These are phyloP conservation scores for Silurus meridionalis DNA, from an alignment of 2,113 vertebrate genomes.

Conservation along the genomic window DNA sequence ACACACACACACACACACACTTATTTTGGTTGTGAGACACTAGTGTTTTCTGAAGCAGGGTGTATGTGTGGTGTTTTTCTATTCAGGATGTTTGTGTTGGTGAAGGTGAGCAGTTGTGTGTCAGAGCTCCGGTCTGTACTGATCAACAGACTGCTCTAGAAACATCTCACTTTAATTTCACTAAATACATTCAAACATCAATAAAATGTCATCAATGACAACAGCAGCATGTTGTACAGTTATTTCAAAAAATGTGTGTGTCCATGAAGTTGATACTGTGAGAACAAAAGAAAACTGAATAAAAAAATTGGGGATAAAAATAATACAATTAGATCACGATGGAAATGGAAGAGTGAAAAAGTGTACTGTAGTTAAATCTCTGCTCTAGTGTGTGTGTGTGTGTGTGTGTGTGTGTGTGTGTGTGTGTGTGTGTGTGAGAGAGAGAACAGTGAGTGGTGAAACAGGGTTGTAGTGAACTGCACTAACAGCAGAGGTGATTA, in stretches of 20 bases:
- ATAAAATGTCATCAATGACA: constrained; percentile 45
- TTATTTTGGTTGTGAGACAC: constrained; percentile 43
- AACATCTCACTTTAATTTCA: constrained; percentile 33
- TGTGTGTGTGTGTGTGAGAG: too few species aligned
- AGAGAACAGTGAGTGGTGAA: too few species aligned
- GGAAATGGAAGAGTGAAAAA: too few species aligned
- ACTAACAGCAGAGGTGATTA: too few species aligned
- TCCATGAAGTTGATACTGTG: too few species aligned
- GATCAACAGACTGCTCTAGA: constrained; percentile 20
- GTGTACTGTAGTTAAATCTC: too few species aligned
- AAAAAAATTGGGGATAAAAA: too few species aligned
- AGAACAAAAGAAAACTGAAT: too few species aligned
- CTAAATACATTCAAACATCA: constrained; percentile 34
- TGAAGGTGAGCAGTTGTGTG: constrained; percentile 25
- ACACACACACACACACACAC: background rate
- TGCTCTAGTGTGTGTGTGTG: too few species aligned
- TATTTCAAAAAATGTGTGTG: background rate
- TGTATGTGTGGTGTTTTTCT: constrained; percentile 4
- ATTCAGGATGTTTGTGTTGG: constrained; percentile 36
- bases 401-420: too few species aligned
- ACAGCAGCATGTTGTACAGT: background rate
- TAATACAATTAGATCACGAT: too few species aligned
- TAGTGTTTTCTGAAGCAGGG: constrained; percentile 31
- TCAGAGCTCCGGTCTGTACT: background rate
- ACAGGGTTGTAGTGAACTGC: too few species aligned